Percentiles rank a stretch among this genome's conserved stretches.
Conservation (phyloP, 2,113 vertebrate genomes). For the Triplophysa dalaica region DNA sequence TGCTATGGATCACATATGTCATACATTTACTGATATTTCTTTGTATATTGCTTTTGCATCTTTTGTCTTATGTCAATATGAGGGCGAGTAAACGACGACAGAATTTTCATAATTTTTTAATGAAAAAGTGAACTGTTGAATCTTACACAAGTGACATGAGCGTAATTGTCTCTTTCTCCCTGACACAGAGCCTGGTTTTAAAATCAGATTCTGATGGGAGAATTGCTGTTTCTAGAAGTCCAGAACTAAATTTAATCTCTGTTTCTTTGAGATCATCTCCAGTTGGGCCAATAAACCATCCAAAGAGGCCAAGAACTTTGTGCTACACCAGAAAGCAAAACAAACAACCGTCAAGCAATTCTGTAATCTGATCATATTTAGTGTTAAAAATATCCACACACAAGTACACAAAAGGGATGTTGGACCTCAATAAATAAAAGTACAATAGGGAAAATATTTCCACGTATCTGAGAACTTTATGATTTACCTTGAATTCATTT, state of each 20-base stretch:
- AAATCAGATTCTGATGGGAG: slow-evolving; percentile 3
- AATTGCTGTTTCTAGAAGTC: slow-evolving; percentile 2
- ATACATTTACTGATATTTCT: too few species aligned
- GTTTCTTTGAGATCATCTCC: slow-evolving; percentile 1
- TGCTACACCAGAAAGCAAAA: neutral
- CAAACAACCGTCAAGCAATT: neutral
- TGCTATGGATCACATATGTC: too few species aligned
- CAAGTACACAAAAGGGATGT: neutral
- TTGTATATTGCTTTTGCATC: too few species aligned
- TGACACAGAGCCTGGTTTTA: neutral
- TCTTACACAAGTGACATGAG: neutral
- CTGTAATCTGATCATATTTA: neutral
- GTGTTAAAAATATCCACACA: neutral
- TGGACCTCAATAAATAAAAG: neutral
- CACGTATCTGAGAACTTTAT: neutral
- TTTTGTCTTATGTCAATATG: too few species aligned
- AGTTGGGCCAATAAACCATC: neutral
- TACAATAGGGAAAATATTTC: neutral
- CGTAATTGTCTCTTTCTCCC: neutral
- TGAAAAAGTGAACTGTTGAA: neutral
- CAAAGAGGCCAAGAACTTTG: neutral
- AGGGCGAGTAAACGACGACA: too few species aligned
- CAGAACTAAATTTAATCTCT: neutral
- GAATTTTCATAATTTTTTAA: neutral
- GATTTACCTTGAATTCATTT: slow-evolving; percentile 21